A percentile compares a stretch with the other conserved stretches of the same genome.
phyloP scores from a whole-genome alignment of 2,797 vertebrate species.

The Heliangelus exortis region DNA sequence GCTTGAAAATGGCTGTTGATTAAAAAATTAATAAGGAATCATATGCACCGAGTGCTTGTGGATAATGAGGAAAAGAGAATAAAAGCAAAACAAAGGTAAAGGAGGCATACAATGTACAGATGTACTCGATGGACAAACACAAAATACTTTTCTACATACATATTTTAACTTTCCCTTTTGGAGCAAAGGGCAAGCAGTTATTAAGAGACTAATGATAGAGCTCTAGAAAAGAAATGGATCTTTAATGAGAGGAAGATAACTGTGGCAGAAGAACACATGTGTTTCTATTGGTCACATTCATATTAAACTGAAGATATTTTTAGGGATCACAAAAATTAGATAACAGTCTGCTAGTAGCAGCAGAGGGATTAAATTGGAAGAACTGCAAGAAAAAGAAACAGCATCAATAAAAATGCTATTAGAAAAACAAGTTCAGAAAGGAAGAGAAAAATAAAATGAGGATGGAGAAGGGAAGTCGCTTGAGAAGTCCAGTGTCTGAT shows the following conservation, averaged over 20 bases:
- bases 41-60: not conserved
- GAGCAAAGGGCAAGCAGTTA: not conserved
- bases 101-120: not conserved
- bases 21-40: not conserved
- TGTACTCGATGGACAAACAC: not conserved
- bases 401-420: not conserved
- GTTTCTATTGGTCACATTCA: not conserved
- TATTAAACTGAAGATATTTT: not conserved
- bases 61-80: not conserved
- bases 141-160: not conserved
- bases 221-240: not conserved
- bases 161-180: not conserved
- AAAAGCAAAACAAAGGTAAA: not conserved
- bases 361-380: not conserved
- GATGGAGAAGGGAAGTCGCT: not conserved
- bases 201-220: not conserved
- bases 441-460: not conserved
- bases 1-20: not conserved
- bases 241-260: not conserved
- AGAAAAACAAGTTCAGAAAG: not conserved
- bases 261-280: not conserved
- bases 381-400: not conserved
- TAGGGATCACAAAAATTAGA: not conserved
- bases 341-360: not conserved
- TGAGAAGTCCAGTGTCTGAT: not conserved